Evolutionary conservation across 2,797 vertebrate species (phyloP), one percentile per base, ranked within the genome.

Genomic region (Sebastolobus alascanus): DNA sequence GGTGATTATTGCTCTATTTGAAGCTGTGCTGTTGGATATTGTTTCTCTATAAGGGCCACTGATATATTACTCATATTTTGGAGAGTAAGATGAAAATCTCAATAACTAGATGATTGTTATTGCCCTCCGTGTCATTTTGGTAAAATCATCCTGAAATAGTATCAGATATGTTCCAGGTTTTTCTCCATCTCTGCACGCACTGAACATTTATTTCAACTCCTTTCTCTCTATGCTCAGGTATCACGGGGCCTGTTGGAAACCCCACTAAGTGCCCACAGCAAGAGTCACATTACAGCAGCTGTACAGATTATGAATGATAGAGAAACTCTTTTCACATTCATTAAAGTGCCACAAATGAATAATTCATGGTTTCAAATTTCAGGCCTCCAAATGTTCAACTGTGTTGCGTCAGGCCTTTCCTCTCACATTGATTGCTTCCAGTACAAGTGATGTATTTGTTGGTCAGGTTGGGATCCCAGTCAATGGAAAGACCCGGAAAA

Each of bases 271-370:
- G 92, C 94, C 88, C 87, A 77, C 80, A 85, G 90, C 89, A 65
- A 84, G 37, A 78, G 87, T 95, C 91, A 69, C 83, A 91, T 95
- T 96, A 93, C 93, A 85, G 84, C 77, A 82, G 89, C 87, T 86
- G 87, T 79, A 75, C 88, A 95, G 93, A 94, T 95, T 94, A 95
- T 94, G 90, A 95, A 92, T 94, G 94, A 95, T 94, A 92, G 88
- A 87, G 85, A 90, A 94, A 92, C 86, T 92, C 86, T 93, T 91
- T 93, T 93, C 87, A 93, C 92, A 93, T 95, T 94, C 91, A 93
- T 95, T 94, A 92, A 91, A 92, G 84, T 90, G 87, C 86, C 83
- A 70, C 70, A 71, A 78, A 94, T 95, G 84, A 95, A 95, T 95
- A 93, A 96, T 96, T 95, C 80, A 95, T 92, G 31, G 65, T 68